These are phyloP conservation scores for Ambastaia sidthimunki DNA, from an alignment of 2,797 vertebrate species.

Conservation along the genomic window DNA sequence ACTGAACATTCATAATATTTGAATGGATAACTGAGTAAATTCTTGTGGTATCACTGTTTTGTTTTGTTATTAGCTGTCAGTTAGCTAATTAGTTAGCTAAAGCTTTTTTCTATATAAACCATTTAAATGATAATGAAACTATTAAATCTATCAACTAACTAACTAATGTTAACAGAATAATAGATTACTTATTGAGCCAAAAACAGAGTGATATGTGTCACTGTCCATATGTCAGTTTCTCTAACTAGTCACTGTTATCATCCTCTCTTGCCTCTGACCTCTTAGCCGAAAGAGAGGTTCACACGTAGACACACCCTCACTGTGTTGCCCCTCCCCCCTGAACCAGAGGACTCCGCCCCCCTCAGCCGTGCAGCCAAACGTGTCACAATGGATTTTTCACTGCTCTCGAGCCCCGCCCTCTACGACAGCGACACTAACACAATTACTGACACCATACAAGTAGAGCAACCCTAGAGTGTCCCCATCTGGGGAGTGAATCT, in stretches of 20 bases:
- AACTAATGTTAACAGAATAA: too few relatives aligned
- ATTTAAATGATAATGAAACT: too few relatives aligned
- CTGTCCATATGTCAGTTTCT: not conserved
- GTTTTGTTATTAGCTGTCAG: too few relatives aligned
- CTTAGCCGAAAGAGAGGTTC: constrained; percentile 82
- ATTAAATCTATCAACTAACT: too few relatives aligned
- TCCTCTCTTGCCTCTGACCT: constrained; percentile 61
- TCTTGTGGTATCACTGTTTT: too few relatives aligned
- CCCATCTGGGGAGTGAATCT: constrained; percentile 61
- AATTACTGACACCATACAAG: constrained; percentile 35
- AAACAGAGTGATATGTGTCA: not conserved
- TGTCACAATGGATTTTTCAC: constrained; percentile 92
- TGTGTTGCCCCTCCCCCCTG: constrained; percentile 72
- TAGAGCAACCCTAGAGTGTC: constrained; percentile 64
- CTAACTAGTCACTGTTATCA: constrained; percentile 34
- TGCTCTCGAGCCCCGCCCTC: constrained; percentile 75
- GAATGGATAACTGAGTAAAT: too few relatives aligned
- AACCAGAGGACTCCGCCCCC: constrained; percentile 74
- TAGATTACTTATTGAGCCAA: not conserved
- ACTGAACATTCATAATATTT: too few relatives aligned
- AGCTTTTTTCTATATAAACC: too few relatives aligned
- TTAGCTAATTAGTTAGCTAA: too few relatives aligned
- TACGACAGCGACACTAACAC: constrained; percentile 34
- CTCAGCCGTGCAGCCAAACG: constrained; percentile 78
- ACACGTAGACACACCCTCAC: constrained; percentile 89